Percentiles rank a stretch among this genome's conserved stretches.
phyloP scores from a whole-genome alignment of 2,797 vertebrate genomes.

The Poecilia gillii region DNA sequence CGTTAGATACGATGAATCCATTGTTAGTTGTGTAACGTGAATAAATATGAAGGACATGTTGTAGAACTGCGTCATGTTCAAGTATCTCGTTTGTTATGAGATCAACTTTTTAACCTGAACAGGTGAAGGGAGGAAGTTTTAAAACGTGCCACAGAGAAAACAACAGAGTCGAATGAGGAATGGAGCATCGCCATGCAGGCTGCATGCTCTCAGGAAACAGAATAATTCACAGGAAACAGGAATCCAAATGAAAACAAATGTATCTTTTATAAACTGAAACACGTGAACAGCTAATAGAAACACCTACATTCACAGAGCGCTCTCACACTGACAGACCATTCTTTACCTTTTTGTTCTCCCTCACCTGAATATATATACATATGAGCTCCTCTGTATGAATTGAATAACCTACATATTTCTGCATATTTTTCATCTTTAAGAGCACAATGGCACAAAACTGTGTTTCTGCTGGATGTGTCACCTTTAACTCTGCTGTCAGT shows the following conservation, averaged over 20 bases:
- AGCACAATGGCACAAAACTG: constrained; percentile 36
- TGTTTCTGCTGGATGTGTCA: constrained; percentile 41
- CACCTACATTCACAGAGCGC: constrained; percentile 10
- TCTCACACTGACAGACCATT: constrained; percentile 45
- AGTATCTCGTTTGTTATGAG: neutral
- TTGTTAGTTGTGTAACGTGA: neutral
- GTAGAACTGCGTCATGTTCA: neutral
- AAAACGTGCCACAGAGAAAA: neutral
- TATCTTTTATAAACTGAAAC: constrained; percentile 54
- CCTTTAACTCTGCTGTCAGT: constrained; percentile 17
- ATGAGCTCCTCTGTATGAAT: constrained; percentile 51
- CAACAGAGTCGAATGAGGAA: constrained; percentile 14
- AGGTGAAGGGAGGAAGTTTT: neutral
- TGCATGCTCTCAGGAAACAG: constrained; percentile 44
- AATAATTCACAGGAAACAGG: constrained; percentile 66
- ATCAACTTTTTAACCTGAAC: neutral
- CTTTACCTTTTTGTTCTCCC: constrained; percentile 47
- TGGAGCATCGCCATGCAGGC: constrained; percentile 10
- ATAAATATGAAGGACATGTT: neutral
- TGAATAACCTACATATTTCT: constrained; percentile 37
- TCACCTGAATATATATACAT: constrained; percentile 59
- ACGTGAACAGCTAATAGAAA: constrained; percentile 24
- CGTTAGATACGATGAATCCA: constrained; percentile 28
- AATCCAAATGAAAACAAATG: constrained; percentile 82
- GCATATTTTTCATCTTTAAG: constrained; percentile 34